These are phyloP conservation scores for Malurus splendens DNA, from an alignment of 2,797 vertebrate species.

Conservation along the genomic window DNA sequence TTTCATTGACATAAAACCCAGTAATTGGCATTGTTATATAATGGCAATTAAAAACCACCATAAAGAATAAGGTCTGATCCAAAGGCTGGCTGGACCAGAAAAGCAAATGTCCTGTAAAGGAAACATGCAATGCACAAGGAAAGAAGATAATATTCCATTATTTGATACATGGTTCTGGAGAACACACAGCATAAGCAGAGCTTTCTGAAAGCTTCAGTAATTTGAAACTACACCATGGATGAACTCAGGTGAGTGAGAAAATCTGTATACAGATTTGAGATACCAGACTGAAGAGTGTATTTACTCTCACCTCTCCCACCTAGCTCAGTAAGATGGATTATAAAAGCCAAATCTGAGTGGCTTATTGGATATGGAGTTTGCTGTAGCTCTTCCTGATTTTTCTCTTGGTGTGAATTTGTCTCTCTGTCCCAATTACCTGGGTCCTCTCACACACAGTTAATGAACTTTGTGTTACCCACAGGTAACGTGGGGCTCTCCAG, in stretches of 20 bases:
- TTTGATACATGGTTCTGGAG: not conserved
- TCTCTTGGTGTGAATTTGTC: fast-evolving
- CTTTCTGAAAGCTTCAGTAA: not conserved
- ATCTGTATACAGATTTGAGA: not conserved
- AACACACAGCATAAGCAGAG: not conserved
- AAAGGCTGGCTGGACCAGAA: not conserved
- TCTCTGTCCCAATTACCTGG: fast-evolving
- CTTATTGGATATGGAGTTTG: not conserved
- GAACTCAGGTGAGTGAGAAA: not conserved
- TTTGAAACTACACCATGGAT: not conserved
- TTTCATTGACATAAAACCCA: not conserved
- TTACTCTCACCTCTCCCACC: not conserved
- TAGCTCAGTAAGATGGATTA: not conserved
- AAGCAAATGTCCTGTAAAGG: not conserved
- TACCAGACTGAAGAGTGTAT: not conserved
- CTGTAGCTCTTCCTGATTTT: not conserved
- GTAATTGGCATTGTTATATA: not conserved
- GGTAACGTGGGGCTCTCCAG: not conserved
- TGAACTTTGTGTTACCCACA: not conserved
- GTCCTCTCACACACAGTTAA: not conserved
- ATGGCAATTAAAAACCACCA: not conserved
- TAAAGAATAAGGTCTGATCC: not conserved
- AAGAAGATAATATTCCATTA: not conserved
- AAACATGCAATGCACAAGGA: fast-evolving
- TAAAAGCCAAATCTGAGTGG: not conserved